A percentile compares a stretch with the other conserved stretches of the same genome.
Evolutionary conservation across 1,140 invertebrate species (phyloP).

Genomic region (Anthonomus grandis): DNA sequence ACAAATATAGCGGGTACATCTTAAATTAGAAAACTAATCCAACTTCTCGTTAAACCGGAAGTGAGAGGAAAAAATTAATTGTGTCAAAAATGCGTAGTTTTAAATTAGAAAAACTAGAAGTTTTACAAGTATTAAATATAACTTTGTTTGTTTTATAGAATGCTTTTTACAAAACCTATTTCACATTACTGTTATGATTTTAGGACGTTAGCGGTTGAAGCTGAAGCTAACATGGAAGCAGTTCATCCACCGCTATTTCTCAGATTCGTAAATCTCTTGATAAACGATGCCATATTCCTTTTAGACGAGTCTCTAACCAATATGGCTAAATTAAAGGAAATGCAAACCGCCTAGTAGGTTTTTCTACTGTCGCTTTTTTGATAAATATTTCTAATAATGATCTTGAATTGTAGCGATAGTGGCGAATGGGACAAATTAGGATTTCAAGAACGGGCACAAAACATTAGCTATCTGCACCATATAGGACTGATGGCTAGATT

Average conservation of each 20-base stretch:
- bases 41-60: too few relatives aligned
- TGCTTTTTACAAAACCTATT: too few relatives aligned
- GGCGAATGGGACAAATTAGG: slow-evolving; percentile 75
- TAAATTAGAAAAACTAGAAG: too few relatives aligned
- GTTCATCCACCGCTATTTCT: slow-evolving; percentile 88
- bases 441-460: slow-evolving; percentile 71
- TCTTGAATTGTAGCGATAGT: slow-evolving; percentile 57
- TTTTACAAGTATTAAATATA: too few relatives aligned
- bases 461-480: slow-evolving; percentile 71
- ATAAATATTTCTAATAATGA: too few relatives aligned
- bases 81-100: too few relatives aligned
- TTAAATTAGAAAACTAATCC: too few relatives aligned
- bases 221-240: slow-evolving; percentile 85
- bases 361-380: too few relatives aligned
- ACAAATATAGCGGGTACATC: too few relatives aligned
- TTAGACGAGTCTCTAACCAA: slow-evolving; percentile 87
- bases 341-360: slow-evolving; percentile 66
- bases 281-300: slow-evolving; percentile 94
- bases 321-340: slow-evolving; percentile 75
- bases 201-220: slow-evolving; percentile 71
- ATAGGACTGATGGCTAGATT: slow-evolving; percentile 82
- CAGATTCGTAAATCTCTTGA: slow-evolving; percentile 89
- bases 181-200: too few relatives aligned
- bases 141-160: too few relatives aligned
- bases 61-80: too few relatives aligned